Percentiles rank a stretch among this genome's conserved stretches.
Conservation (phyloP, 1,140 invertebrate genomes). For the Anagrus nilaparvatae region DNA sequence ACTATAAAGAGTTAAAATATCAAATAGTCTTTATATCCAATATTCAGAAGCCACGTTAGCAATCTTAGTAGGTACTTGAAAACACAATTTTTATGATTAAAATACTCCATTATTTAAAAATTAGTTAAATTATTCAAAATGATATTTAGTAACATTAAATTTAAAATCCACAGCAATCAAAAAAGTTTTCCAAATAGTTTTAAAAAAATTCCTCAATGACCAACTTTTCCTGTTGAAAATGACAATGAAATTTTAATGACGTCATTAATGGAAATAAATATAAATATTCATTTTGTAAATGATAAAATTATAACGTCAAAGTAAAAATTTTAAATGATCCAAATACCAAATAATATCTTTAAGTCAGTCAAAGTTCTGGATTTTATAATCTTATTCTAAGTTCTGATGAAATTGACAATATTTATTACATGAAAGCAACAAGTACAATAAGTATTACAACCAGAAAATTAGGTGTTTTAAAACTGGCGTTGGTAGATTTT, state of each 20-base stretch:
- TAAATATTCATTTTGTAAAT: slow-evolving; percentile 49
- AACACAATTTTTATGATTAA: slow-evolving; percentile 40
- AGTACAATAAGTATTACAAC: slow-evolving; percentile 55
- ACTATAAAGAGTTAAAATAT: slow-evolving; percentile 67
- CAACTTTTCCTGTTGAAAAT: slow-evolving; percentile 44
- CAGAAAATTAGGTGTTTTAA: slow-evolving; percentile 51
- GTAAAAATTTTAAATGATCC: slow-evolving; percentile 55
- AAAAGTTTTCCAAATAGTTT: slow-evolving; percentile 37
- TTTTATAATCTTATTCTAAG: slow-evolving; percentile 58
- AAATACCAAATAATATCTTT: slow-evolving; percentile 46
- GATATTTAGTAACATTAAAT: slow-evolving; percentile 47
- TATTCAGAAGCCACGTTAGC: slow-evolving; percentile 33
- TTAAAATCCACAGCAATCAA: slow-evolving; percentile 56
- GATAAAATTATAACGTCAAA: slow-evolving; percentile 47
- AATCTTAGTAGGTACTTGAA: slow-evolving; percentile 25
- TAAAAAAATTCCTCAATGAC: slow-evolving; percentile 45
- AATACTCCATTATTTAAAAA: slow-evolving; percentile 40
- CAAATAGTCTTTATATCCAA: slow-evolving; percentile 54
- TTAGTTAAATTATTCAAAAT: slow-evolving; percentile 49
- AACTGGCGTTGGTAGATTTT: slow-evolving; percentile 57
- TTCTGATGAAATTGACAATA: slow-evolving; percentile 47
- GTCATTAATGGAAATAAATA: slow-evolving; percentile 41
- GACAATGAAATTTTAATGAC: slow-evolving; percentile 41
- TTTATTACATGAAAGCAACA: slow-evolving; percentile 51
- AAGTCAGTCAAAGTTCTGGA: slow-evolving; percentile 58